Evolutionary conservation across 1,140 invertebrate species (phyloP), one percentile per base, ranked within the genome.

Genomic region (Drosophila mauritiana): DNA sequence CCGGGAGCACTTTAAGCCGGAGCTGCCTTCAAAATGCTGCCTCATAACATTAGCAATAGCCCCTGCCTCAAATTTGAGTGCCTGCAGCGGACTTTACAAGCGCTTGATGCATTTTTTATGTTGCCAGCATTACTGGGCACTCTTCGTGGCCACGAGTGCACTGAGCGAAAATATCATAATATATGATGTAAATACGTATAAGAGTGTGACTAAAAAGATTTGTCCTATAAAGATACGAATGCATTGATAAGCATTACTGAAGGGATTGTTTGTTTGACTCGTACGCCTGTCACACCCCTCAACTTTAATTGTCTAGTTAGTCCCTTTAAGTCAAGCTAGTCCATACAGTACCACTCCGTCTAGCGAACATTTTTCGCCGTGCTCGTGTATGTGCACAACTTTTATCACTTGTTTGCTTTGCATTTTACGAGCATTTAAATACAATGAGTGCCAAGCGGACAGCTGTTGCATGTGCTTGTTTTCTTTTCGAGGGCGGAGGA

Each of bases 101-200:
- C 80, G 75, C 52, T 67, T 77, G 76, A 80, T 88, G 83, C 83
- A 83, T 88, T 88, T 88, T 83, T 88, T 73, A 88, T 88, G 84
- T 77, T 56, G 39, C 62, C 74, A 55, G 46, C 67, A 82, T 82
- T 81, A 77, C 61, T 43, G 49, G 39, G 65, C 61, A 65, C 61
- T 73, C 53, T 81, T 68, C 61, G 43, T 58, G 42, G 39, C 39
- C 27, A 17, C 15, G 20, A 15, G 13, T 46, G 25, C 64, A 65
- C 61, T 40, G 46, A 3, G 11, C 8, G 31, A 36, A 65, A 53
- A 36, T 31, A 34, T 10, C 13, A 0, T 25, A 1, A 8, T 2
- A n/a, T 11, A 4, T 42, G 0, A 31, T 8, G 31, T 10, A 31
- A 8, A 10, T 31, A 31, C 0, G n/a, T 31, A 31, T 3, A 6